These are phyloP conservation scores for Notechis scutatus DNA, from an alignment of 2,113 vertebrate species.

Conservation along the genomic window DNA sequence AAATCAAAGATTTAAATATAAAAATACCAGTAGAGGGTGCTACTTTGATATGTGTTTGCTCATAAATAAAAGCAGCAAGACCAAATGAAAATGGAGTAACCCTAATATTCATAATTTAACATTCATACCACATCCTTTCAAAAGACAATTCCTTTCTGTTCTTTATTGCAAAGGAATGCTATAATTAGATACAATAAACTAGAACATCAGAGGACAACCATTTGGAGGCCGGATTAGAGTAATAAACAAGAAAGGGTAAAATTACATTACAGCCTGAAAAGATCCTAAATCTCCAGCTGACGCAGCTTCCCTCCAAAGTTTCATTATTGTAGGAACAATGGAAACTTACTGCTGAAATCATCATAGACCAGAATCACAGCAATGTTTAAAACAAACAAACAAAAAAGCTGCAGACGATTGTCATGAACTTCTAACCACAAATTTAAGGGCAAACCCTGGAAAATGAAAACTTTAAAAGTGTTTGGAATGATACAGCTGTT, in stretches of 20 bases:
- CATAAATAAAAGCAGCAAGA: background rate
- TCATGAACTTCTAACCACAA: background rate
- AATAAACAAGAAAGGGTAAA: background rate
- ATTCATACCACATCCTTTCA: background rate
- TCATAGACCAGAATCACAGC: background rate
- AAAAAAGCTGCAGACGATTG: background rate
- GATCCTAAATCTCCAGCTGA: background rate
- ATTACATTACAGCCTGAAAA: background rate
- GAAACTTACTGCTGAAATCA: background rate
- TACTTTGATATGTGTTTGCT: constrained; percentile 4
- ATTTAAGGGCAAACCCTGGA: background rate
- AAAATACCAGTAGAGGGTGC: constrained; percentile 57
- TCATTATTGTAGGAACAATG: background rate
- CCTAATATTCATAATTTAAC: constrained; percentile 32
- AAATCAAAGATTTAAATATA: background rate
- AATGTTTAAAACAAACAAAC: background rate
- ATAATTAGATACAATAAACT: constrained; percentile 7
- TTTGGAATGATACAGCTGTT: background rate
- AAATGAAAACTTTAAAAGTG: background rate
- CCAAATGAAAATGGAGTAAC: background rate
- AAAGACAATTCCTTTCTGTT: constrained; percentile 8
- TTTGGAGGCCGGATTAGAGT: constrained; percentile 8
- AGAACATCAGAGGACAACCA: constrained; percentile 25
- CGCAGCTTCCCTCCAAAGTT: background rate
- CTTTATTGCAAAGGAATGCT: constrained; percentile 10